These are phyloP conservation scores for Triplophysa tibetana DNA, from an alignment of 2,113 vertebrate genomes.

Conservation along the genomic window DNA sequence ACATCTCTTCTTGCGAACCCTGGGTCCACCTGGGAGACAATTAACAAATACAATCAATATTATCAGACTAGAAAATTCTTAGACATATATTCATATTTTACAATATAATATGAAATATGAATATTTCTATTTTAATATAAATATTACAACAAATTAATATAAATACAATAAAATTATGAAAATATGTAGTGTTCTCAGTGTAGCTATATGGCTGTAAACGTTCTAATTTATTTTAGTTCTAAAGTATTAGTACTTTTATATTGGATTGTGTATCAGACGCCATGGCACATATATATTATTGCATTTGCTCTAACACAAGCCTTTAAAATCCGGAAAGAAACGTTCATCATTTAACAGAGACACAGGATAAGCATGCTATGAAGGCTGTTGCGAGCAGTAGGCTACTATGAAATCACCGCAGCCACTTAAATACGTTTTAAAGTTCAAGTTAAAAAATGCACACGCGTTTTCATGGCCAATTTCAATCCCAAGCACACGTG, in stretches of 20 bases:
- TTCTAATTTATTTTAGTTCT: no score
- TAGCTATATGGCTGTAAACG: no score
- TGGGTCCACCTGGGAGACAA: conserved; percentile 83
- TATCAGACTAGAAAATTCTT: no score
- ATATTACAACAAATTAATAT: no score
- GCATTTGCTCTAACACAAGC: neutral
- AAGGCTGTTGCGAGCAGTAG: neutral
- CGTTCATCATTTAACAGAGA: conserved; percentile 27
- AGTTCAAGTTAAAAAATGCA: conserved; percentile 55
- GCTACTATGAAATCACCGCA: conserved; percentile 22
- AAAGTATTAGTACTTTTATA: no score
- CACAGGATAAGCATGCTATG: neutral
- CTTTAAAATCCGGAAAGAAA: neutral
- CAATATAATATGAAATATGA: no score
- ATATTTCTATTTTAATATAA: no score
- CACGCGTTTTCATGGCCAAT: conserved; percentile 91
- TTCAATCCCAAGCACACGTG: conserved; percentile 96
- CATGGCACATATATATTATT: no score
- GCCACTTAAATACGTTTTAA: conserved; percentile 18
- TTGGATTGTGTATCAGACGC: no score
- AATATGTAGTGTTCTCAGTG: no score
- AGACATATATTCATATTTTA: no score
- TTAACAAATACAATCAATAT: conserved; percentile 27
- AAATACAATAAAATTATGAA: no score
- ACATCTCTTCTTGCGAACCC: conserved; percentile 94